Evolutionary conservation across 2,888 invertebrate species (phyloP).

Genomic region (Melieria crassipennis): DNA sequence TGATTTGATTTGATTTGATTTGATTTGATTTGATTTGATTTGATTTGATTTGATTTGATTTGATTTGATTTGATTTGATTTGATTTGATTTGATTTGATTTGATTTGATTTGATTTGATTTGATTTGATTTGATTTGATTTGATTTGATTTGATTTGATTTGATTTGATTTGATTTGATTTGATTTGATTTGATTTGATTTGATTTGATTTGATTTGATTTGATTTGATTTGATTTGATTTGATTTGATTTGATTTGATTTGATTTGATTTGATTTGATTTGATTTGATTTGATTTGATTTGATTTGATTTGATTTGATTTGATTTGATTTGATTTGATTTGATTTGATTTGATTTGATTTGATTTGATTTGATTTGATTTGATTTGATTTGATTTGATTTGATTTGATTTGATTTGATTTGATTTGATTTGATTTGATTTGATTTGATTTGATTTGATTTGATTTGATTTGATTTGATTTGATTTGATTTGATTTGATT

Average conservation of each 20-base stretch:
- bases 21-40: no score
- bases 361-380: no score
- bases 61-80: background rate
- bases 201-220: constrained; percentile 27
- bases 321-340: constrained; percentile 29
- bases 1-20: no score
- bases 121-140: no score
- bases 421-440: constrained; percentile 28
- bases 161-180: constrained; percentile 9
- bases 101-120: no score
- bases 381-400: constrained; percentile 16
- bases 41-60: constrained; percentile 11
- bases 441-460: no score
- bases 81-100: constrained; percentile 30
- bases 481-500: no score
- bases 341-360: no score
- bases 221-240: no score
- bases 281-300: constrained; percentile 1
- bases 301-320: constrained; percentile 13
- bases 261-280: constrained; percentile 16
- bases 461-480: no score
- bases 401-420: background rate
- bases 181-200: constrained; percentile 1
- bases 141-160: constrained; percentile 16
- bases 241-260: no score